Evolutionary conservation across 1,140 invertebrate genomes (phyloP).

Genomic region (Chrysoperla carnea): DNA sequence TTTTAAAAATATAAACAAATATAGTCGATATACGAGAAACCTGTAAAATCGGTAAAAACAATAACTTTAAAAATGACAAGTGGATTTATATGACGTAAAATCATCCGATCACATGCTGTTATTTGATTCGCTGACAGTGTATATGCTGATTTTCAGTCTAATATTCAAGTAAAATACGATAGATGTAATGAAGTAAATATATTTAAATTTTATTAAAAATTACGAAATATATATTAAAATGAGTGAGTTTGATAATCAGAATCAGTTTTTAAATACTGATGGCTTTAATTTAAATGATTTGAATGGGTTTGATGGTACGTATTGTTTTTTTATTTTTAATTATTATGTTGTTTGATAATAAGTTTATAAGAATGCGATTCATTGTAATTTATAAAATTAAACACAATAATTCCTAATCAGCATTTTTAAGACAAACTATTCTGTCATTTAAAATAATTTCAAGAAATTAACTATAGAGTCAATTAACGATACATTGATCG

Average conservation of each 20-base stretch:
- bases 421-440: background rate
- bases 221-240: slow-evolving; percentile 8
- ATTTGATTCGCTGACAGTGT: slow-evolving; percentile 15
- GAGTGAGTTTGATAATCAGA: slow-evolving; percentile 13
- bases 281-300: slow-evolving; percentile 19
- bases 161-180: slow-evolving; percentile 2
- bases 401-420: background rate
- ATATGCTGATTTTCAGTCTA: slow-evolving; percentile 13
- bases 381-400: background rate
- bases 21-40: too few species aligned
- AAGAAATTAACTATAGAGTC: too few species aligned
- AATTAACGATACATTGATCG: too few species aligned
- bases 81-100: slow-evolving; percentile 11
- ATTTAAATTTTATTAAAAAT: slow-evolving; percentile 2
- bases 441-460: slow-evolving; percentile 1
- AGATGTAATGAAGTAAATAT: slow-evolving; percentile 4
- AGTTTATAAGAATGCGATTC: background rate
- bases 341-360: background rate
- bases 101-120: slow-evolving; percentile 15
- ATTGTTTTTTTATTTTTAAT: slow-evolving; percentile 3
- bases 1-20: too few species aligned
- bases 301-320: slow-evolving; percentile 19
- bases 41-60: too few species aligned
- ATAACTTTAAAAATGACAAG: too few species aligned
- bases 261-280: slow-evolving; percentile 11